Conservation (phyloP, 2,113 vertebrate species). For the Columba livia region DNA sequence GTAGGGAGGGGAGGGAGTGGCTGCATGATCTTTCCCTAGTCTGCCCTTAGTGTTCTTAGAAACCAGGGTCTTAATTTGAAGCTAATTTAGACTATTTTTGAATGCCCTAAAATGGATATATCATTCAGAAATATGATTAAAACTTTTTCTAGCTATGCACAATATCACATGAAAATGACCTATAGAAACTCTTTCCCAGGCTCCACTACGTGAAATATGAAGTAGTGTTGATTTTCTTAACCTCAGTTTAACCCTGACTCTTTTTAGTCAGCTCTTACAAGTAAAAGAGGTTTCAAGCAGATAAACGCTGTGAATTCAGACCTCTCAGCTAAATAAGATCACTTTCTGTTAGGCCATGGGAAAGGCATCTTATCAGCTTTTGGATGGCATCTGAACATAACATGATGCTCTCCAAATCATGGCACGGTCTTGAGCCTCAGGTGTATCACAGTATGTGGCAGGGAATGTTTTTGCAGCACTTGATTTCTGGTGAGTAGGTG, state of each 20-base stretch:
- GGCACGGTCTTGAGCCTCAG: background rate
- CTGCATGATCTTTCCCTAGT: background rate
- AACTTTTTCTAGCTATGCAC: background rate
- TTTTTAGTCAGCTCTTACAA: background rate
- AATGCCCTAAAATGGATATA: background rate
- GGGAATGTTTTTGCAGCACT: background rate
- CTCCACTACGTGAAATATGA: background rate
- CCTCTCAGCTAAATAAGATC: background rate
- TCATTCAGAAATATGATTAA: background rate
- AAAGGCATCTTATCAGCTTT: background rate
- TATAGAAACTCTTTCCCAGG: background rate
- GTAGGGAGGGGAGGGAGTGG: too few relatives aligned
- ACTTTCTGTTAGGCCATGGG: background rate
- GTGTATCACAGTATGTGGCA: rapidly evolving
- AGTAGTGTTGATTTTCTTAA: background rate
- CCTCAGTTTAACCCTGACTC: background rate
- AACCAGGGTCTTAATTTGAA: background rate
- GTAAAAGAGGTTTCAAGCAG: background rate
- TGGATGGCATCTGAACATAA: background rate
- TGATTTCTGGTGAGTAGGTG: background rate
- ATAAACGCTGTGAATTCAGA: background rate
- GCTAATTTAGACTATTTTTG: background rate
- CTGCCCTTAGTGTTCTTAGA: background rate
- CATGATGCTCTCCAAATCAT: background rate
- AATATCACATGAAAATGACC: background rate